Conservation (phyloP, 2,888 invertebrate genomes). For the Pycnomerus fuliginosus region DNA sequence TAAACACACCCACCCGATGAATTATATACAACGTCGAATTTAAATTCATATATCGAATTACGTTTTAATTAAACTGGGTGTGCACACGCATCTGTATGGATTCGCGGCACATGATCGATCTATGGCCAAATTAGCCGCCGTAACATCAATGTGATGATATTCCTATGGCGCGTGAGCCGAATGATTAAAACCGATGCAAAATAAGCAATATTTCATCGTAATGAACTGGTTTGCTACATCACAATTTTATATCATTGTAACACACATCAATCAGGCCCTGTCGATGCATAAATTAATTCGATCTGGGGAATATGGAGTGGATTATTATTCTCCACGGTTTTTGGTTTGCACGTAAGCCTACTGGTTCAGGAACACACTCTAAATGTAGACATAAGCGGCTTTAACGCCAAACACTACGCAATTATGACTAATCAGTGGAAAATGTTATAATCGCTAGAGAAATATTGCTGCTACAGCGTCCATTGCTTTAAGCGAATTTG, state of each 20-base stretch:
- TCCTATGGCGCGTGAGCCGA: conserved; percentile 40
- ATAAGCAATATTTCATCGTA: conserved; percentile 42
- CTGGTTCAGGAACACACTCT: conserved; percentile 36
- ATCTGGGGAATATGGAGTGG: no score
- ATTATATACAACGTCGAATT: conserved; percentile 34
- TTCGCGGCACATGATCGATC: conserved; percentile 40
- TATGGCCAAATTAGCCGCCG: conserved; percentile 42
- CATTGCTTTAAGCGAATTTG: no score
- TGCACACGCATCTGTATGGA: conserved; percentile 29
- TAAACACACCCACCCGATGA: conserved; percentile 14
- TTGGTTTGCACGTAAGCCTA: conserved; percentile 15
- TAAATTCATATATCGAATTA: conserved; percentile 44
- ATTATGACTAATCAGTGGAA: conserved; percentile 41
- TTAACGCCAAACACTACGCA: conserved; percentile 37
- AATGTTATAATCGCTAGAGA: conserved; percentile 39
- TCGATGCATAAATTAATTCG: conserved; percentile 7
- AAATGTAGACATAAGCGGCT: conserved; percentile 39
- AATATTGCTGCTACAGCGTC: conserved; percentile 39
- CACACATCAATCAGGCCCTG: conserved; percentile 10
- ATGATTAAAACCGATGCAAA: conserved; percentile 43
- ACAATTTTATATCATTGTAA: conserved; percentile 6
- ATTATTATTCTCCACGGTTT: no score
- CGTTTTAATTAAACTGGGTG: conserved; percentile 45
- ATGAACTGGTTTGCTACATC: conserved; percentile 30
- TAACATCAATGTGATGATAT: conserved; percentile 45